Evolutionary conservation across 2,888 invertebrate genomes (phyloP).

Genomic region (Yponomeuta sedellus): DNA sequence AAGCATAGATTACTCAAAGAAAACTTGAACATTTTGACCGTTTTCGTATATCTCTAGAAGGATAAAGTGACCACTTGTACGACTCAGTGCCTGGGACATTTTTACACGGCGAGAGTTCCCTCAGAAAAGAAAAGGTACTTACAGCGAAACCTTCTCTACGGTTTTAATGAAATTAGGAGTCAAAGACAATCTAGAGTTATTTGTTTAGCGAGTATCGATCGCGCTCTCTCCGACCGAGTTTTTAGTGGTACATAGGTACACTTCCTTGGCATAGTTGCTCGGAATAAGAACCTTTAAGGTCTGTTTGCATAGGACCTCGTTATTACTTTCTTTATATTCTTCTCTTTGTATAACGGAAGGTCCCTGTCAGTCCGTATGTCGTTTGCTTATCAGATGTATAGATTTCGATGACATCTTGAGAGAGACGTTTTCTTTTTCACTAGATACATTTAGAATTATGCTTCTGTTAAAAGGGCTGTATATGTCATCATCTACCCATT

Average conservation of each 20-base stretch:
- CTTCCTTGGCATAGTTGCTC: not conserved
- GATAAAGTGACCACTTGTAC: too few relatives aligned
- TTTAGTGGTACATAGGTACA: not conserved
- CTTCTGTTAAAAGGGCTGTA: too few relatives aligned
- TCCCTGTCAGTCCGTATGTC: not conserved
- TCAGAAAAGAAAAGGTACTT: too few relatives aligned
- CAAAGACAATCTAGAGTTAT: not conserved
- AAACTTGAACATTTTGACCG: too few relatives aligned
- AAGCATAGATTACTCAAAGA: too few relatives aligned
- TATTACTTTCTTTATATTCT: conserved; percentile 5
- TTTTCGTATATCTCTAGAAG: too few relatives aligned
- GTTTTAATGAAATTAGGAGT: not conserved
- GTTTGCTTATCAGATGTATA: not conserved
- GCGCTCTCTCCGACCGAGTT: not conserved
- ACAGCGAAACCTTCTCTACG: too few relatives aligned
- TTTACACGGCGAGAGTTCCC: too few relatives aligned
- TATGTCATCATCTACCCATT: too few relatives aligned
- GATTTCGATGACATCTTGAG: not conserved
- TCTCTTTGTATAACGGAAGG: not conserved
- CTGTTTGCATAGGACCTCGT: conserved; percentile 2
- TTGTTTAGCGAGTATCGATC: not conserved
- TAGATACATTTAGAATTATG: too few relatives aligned
- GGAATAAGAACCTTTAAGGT: conserved; percentile 3
- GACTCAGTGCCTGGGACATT: too few relatives aligned
- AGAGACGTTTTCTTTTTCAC: too few relatives aligned